phyloP scores from a whole-genome alignment of 2,113 vertebrate species.

The Burhinus oedicnemus region DNA sequence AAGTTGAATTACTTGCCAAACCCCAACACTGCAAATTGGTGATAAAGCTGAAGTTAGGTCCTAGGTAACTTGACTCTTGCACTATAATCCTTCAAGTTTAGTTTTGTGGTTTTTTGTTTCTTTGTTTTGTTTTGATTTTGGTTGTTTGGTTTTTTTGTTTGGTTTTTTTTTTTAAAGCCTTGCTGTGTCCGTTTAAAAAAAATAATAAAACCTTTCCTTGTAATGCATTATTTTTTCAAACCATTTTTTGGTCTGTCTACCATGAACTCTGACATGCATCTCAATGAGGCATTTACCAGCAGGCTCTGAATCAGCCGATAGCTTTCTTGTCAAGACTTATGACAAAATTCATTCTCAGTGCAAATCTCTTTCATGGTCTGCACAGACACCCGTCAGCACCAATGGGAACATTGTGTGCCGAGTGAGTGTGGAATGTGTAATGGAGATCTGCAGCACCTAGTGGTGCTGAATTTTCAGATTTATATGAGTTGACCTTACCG shows the following conservation, averaged over 20 bases:
- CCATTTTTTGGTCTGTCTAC: conserved; percentile 9
- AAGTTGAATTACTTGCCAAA: background rate
- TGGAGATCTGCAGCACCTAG: background rate
- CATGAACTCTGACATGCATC: conserved; percentile 31
- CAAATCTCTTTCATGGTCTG: background rate
- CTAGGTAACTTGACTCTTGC: background rate
- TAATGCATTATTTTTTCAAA: conserved; percentile 7
- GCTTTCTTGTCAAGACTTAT: background rate
- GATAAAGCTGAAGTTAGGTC: background rate
- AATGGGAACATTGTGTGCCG: background rate
- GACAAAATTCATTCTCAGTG: background rate
- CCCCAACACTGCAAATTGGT: background rate
- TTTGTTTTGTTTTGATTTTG: no score
- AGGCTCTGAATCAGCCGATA: background rate
- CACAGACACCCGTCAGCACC: background rate
- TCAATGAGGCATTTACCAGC: conserved; percentile 38
- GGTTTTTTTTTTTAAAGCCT: background rate
- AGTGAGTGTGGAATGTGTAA: background rate
- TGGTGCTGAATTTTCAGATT: background rate
- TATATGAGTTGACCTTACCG: conserved; percentile 75
- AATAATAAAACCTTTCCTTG: background rate
- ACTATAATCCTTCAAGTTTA: background rate
- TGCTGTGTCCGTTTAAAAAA: background rate
- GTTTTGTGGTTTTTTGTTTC: background rate
- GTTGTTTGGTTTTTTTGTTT: no score